A percentile compares a stretch with the other conserved stretches of the same genome.
These are phyloP conservation scores for Brienomyrus brachyistius DNA, from an alignment of 2,113 vertebrate genomes.

Conservation along the genomic window DNA sequence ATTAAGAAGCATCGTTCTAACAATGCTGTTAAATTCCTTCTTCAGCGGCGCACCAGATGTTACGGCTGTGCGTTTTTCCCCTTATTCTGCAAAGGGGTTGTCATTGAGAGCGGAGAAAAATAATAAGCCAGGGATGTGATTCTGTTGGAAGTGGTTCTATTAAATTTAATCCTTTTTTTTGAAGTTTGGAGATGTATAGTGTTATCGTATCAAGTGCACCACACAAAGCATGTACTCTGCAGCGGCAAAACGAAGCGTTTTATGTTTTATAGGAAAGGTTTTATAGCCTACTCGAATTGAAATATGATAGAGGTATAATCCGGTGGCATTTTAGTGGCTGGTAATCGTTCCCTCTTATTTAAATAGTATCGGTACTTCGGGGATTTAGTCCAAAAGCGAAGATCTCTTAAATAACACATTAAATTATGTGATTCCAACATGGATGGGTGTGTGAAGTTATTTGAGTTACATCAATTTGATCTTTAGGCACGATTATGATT, in stretches of 20 bases:
- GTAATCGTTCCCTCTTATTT: neutral
- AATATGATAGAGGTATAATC: neutral
- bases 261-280: neutral
- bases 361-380: neutral
- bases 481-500: neutral
- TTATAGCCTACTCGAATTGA: neutral
- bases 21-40: neutral
- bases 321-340: neutral
- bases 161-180: neutral
- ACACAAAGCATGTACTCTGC: neutral
- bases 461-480: neutral
- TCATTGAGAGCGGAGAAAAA: neutral
- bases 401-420: neutral
- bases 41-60: neutral
- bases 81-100: neutral
- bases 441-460: neutral
- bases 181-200: neutral
- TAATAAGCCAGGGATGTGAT: neutral
- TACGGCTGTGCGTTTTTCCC: neutral
- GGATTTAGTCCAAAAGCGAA: neutral
- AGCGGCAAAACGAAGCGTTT: neutral
- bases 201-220: neutral
- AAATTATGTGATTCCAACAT: neutral
- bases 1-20: constrained; percentile 34
- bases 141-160: neutral